Base-by-base conservation (phyloP, 1,140 invertebrate species). In the Paramacrobiotus metropolitanus region DNA sequence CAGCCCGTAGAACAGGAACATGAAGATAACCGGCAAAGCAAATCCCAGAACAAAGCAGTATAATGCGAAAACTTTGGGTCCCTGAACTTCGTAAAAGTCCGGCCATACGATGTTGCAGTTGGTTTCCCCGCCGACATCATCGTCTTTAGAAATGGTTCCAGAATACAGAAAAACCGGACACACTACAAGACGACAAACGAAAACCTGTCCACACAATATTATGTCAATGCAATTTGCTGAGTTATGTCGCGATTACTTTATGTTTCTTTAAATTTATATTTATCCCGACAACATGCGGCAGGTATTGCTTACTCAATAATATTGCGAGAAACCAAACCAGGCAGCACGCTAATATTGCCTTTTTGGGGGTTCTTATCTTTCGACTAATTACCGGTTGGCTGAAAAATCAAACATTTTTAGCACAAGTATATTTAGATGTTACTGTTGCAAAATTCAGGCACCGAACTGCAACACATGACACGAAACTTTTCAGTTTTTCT, bases 11-110 rank as follows among this genome's bases (percentile, higher is more conserved):
- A 97, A 97, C n/a, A 91, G 80, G 63, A 91, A 80, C 62, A 97
- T 97, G 1, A 97, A 78, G 1, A 82, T 77, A 0, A 97, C 75
- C 0, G 94, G 94, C 60, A 93, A 83, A 0, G 86, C 85, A 69
- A 96, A 99, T 1, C 89, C 87, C 4, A 93, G 75, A 0, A 91
- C 79, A 69, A 96, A 88, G 0, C 87, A 86, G 72, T 97, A 96
- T 0, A 91, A 72, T 0, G 83, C 92, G 68, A 94, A 93, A 0
- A 83, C 81, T 2, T 73, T 79, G 67, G 79, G 78, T 1, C 77
- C 78, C 29, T 72, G 77, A 15, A 55, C 4, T 59, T 74, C 68
- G 15, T 20, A 9, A 21, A 74, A 73, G 61, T 77, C 74, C 0
- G 86, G 85, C 85, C 85, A 88, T 60, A 83, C 79, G 59, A 91